A percentile compares a stretch with the other conserved stretches of the same genome.
phyloP scores from a whole-genome alignment of 2,888 invertebrate species.

The Calameuta idolon region DNA sequence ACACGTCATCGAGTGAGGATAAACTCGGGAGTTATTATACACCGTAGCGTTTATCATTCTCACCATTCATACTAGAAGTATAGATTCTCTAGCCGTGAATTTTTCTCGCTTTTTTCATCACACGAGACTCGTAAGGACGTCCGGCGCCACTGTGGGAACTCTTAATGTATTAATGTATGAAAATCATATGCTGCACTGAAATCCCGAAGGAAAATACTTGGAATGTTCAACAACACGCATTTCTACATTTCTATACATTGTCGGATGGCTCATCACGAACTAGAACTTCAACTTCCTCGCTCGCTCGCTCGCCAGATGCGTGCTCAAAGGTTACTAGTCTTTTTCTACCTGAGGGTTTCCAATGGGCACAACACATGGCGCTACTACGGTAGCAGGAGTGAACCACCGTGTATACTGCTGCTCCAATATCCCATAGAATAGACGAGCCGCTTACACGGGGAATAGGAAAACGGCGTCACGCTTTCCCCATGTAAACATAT shows the following conservation, averaged over 20 bases:
- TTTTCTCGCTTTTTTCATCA: neutral
- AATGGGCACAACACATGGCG: conserved; percentile 56
- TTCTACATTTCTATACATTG: neutral
- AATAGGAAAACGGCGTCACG: conserved; percentile 6
- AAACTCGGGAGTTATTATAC: conserved; percentile 38
- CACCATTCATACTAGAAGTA: neutral
- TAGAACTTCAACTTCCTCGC: neutral
- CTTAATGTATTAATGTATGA: neutral
- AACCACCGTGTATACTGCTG: neutral
- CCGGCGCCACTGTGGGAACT: neutral
- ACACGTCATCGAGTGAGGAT: neutral
- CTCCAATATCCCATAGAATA: neutral
- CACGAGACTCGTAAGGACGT: neutral
- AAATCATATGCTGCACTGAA: neutral
- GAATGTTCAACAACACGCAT: neutral
- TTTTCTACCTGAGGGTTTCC: conserved; percentile 58
- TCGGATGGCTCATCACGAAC: neutral
- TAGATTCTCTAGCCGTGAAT: neutral
- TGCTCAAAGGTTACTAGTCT: conserved; percentile 39
- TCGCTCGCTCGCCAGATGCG: conserved; percentile 57
- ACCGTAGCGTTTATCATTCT: conserved; percentile 37
- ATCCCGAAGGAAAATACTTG: neutral
- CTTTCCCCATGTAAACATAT: conserved; percentile 16
- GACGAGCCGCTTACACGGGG: neutral
- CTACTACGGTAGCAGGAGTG: conserved; percentile 31